phyloP scores from a whole-genome alignment of 2,113 vertebrate species.

The Scytalopus superciliaris region DNA sequence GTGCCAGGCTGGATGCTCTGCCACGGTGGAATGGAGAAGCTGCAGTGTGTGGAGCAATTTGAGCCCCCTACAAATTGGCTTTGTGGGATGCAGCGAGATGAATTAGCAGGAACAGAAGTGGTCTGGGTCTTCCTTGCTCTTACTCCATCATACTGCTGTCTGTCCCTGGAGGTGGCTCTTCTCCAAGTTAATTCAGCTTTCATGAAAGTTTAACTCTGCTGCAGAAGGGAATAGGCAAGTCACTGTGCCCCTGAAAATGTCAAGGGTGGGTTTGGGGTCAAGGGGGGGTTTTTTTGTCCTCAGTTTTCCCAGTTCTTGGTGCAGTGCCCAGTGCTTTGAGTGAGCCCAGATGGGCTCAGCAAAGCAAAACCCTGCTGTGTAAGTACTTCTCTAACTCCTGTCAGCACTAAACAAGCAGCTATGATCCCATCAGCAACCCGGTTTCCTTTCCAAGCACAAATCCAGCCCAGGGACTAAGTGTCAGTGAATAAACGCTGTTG shows the following conservation, averaged over 20 bases:
- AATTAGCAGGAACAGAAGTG: not conserved
- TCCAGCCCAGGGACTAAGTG: not conserved
- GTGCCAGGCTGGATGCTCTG: not conserved
- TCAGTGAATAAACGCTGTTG: not conserved
- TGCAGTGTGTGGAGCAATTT: not conserved
- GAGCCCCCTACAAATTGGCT: not conserved
- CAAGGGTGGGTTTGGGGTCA: not conserved
- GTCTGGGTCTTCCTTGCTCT: not conserved
- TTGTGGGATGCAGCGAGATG: not conserved
- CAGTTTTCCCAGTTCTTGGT: not conserved
- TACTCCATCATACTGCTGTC: not conserved
- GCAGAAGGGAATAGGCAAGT: not conserved
- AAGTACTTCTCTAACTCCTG: not conserved
- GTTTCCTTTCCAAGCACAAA: not conserved
- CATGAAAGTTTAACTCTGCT: conserved; percentile 19
- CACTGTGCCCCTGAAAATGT: not conserved
- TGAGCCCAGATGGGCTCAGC: not conserved
- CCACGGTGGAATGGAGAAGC: not conserved
- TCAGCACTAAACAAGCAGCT: not conserved
- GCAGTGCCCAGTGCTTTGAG: not conserved
- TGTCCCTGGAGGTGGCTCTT: not conserved
- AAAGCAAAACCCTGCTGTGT: not conserved
- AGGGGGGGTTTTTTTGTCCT: not conserved
- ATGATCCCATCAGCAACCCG: not conserved
- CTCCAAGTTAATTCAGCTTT: not conserved